Conservation (phyloP, 1,140 invertebrate species). For the Chymomyza costata region DNA sequence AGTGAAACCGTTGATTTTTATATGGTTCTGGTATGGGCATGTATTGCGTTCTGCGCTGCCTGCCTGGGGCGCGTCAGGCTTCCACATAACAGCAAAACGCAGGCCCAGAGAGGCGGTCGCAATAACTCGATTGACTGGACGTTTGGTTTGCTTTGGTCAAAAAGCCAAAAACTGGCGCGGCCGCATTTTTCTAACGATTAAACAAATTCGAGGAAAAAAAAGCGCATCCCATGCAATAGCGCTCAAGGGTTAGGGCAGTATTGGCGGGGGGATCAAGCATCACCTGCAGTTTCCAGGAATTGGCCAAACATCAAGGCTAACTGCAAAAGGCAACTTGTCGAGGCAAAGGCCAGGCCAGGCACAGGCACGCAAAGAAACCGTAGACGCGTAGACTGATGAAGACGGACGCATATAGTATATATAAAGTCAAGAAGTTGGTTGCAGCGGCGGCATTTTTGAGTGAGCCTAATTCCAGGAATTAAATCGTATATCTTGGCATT, state of each 20-base stretch:
- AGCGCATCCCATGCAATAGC: slow-evolving; percentile 65
- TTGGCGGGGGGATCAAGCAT: slow-evolving; percentile 19
- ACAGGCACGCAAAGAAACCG: slow-evolving; percentile 18
- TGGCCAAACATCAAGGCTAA: slow-evolving; percentile 37
- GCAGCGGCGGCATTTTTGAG: slow-evolving; percentile 60
- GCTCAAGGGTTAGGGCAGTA: slow-evolving; percentile 24
- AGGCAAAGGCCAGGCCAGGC: background rate
- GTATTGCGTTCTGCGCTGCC: background rate
- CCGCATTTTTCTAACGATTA: slow-evolving; percentile 74
- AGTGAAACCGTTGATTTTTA: slow-evolving; percentile 66
- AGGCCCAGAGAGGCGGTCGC: slow-evolving; percentile 2
- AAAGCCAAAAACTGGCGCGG: slow-evolving; percentile 49
- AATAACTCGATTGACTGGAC: background rate
- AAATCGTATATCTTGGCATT: slow-evolving; percentile 67
- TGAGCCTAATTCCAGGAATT: slow-evolving; percentile 56
- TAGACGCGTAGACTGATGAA: slow-evolving; percentile 28
- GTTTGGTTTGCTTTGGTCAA: too few species aligned
- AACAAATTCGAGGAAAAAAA: slow-evolving; percentile 73
- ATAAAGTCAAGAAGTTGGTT: slow-evolving; percentile 27
- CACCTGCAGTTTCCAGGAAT: slow-evolving; percentile 69
- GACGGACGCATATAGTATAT: slow-evolving; percentile 9
- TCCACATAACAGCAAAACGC: slow-evolving; percentile 28
- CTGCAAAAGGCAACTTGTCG: slow-evolving; percentile 4
- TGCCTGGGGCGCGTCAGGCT: slow-evolving; percentile 15
- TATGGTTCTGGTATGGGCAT: slow-evolving; percentile 1